A percentile compares a stretch with the other conserved stretches of the same genome.
phyloP scores from a whole-genome alignment of 2,888 invertebrate genomes.

The Chalcosyrphus nemorum region DNA sequence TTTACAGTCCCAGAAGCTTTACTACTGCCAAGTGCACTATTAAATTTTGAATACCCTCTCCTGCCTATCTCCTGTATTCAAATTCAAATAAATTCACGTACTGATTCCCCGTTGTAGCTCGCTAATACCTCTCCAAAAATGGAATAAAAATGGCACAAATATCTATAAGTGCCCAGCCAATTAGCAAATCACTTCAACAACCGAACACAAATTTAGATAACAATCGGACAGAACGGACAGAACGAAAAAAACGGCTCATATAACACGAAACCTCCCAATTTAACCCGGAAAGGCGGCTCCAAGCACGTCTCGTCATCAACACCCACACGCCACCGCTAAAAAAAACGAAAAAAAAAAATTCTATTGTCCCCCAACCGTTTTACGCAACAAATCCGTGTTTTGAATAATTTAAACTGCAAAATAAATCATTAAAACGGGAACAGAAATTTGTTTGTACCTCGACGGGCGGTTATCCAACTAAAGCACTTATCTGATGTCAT shows the following conservation, averaged over 20 bases:
- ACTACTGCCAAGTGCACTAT: neutral
- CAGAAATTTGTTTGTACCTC: slow-evolving; percentile 4
- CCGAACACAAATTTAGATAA: slow-evolving; percentile 16
- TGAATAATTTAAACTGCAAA: slow-evolving; percentile 51
- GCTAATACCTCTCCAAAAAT: neutral
- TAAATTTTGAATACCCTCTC: neutral
- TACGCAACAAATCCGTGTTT: slow-evolving; percentile 35
- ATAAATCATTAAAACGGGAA: slow-evolving; percentile 60
- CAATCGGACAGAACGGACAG: neutral
- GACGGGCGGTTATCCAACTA: slow-evolving; percentile 18
- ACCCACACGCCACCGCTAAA: slow-evolving; percentile 9
- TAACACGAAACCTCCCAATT: neutral
- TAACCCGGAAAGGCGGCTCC: neutral
- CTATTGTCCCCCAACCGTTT: neutral
- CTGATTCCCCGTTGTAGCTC: neutral
- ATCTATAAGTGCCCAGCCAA: neutral
- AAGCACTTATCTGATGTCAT: slow-evolving; percentile 33
- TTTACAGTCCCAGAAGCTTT: neutral
- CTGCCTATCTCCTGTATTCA: neutral
- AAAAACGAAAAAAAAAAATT: slow-evolving; percentile 4
- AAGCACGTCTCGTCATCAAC: slow-evolving; percentile 1
- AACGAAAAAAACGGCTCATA: neutral
- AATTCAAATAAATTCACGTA: neutral
- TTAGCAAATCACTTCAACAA: slow-evolving; percentile 23
- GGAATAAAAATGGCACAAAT: neutral